Evolutionary conservation across 2,888 invertebrate genomes (phyloP).

Genomic region (Eretmocerus hayati): DNA sequence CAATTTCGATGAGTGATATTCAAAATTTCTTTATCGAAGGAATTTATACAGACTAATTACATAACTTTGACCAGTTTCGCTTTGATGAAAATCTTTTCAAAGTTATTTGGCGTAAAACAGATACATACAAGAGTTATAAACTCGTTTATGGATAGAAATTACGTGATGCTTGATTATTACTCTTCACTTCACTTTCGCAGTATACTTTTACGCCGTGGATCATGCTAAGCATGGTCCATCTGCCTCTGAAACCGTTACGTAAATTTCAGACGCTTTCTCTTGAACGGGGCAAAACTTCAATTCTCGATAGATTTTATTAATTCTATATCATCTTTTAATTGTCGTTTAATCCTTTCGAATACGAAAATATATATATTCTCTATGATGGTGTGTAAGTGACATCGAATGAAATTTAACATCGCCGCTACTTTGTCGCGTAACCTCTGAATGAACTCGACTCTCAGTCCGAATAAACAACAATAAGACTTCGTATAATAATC

Average conservation of each 20-base stretch:
- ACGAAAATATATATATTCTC: no score
- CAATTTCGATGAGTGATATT: no score
- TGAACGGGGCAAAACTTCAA: neutral
- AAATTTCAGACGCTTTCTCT: slow-evolving; percentile 5
- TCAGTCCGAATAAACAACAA: no score
- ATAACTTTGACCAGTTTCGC: slow-evolving; percentile 4
- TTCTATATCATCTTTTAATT: no score
- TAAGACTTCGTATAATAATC: no score
- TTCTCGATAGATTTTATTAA: neutral
- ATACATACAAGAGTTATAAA: slow-evolving; percentile 10
- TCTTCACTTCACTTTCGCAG: slow-evolving; percentile 3
- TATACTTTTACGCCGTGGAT: slow-evolving; percentile 8
- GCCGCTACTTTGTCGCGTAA: no score
- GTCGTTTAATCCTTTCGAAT: no score
- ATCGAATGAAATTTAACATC: no score
- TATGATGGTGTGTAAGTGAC: no score
- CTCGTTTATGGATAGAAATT: slow-evolving; percentile 12
- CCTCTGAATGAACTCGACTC: no score
- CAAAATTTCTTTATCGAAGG: no score
- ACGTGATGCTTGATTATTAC: slow-evolving; percentile 10
- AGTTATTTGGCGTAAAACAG: slow-evolving; percentile 7
- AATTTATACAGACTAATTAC: no score
- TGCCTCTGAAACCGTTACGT: slow-evolving; percentile 5
- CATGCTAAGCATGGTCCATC: neutral
- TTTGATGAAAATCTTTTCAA: neutral